phyloP scores from a whole-genome alignment of 2,113 vertebrate species.

The Lophura nycthemera region DNA sequence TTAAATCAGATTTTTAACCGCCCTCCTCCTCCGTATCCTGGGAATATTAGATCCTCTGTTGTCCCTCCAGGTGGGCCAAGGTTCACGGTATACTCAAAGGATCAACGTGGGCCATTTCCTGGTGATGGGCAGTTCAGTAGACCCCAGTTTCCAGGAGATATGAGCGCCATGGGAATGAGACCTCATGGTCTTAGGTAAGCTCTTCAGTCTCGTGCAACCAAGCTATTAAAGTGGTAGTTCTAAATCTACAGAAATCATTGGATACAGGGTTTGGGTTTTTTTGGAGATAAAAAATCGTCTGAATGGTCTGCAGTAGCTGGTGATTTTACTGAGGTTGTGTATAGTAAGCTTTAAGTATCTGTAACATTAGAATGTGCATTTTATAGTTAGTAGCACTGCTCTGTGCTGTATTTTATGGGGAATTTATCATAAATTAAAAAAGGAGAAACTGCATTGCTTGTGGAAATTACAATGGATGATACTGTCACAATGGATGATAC shows the following conservation, averaged over 20 bases:
- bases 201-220: not conserved
- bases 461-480: not conserved
- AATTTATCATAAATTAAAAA: not conserved
- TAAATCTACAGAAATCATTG: not conserved
- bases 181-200: conserved; percentile 84
- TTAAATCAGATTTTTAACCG: conserved; percentile 82
- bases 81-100: conserved; percentile 82
- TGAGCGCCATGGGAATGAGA: conserved; percentile 81
- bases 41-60: conserved; percentile 79
- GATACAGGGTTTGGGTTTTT: not conserved
- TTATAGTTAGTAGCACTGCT: not conserved
- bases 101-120: conserved; percentile 83
- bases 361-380: not conserved
- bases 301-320: not conserved
- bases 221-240: not conserved
- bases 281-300: not conserved
- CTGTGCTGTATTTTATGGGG: not conserved
- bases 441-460: not conserved
- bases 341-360: not conserved
- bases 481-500: not conserved
- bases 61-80: conserved; percentile 74
- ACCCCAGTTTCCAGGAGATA: conserved; percentile 82
- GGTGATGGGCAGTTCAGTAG: conserved; percentile 78
- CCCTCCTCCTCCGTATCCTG: conserved; percentile 95
- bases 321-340: not conserved